Evolutionary conservation across 2,113 vertebrate genomes (phyloP).

Genomic region (Pogonocichla stellata): DNA sequence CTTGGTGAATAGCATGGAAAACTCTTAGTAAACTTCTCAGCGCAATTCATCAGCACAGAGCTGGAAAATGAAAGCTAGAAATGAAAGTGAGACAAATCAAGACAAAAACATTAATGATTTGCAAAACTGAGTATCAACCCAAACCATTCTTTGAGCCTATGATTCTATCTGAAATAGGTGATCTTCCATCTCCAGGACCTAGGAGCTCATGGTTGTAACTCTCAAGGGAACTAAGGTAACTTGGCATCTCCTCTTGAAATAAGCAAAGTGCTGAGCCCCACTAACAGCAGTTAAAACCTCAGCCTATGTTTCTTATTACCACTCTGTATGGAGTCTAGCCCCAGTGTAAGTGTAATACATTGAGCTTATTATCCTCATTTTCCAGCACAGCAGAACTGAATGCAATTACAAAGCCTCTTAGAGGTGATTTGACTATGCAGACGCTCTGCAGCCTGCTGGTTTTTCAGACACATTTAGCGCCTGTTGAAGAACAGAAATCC

Average conservation of each 20-base stretch:
- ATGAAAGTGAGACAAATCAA: neutral
- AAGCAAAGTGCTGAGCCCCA: neutral
- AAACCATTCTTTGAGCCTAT: neutral
- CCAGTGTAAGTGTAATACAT: neutral
- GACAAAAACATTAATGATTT: neutral
- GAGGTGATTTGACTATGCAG: constrained; percentile 49
- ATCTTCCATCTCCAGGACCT: neutral
- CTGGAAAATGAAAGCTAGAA: neutral
- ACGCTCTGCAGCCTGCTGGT: constrained; percentile 15
- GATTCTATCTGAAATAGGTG: neutral
- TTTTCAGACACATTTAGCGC: constrained; percentile 36
- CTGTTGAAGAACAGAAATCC: constrained; percentile 44
- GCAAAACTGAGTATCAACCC: neutral
- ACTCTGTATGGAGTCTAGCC: neutral
- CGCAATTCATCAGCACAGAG: neutral
- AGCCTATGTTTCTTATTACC: neutral
- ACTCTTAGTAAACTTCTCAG: neutral
- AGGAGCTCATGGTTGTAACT: neutral
- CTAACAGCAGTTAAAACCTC: neutral
- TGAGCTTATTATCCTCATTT: constrained; percentile 35
- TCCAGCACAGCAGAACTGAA: constrained; percentile 18
- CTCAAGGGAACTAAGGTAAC: neutral
- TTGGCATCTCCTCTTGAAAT: neutral
- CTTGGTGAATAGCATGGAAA: neutral
- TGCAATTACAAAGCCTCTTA: constrained; percentile 33